Percentiles rank a stretch among this genome's conserved stretches.
Evolutionary conservation across 2,888 invertebrate genomes (phyloP).

Genomic region (Plagiodera versicolora): DNA sequence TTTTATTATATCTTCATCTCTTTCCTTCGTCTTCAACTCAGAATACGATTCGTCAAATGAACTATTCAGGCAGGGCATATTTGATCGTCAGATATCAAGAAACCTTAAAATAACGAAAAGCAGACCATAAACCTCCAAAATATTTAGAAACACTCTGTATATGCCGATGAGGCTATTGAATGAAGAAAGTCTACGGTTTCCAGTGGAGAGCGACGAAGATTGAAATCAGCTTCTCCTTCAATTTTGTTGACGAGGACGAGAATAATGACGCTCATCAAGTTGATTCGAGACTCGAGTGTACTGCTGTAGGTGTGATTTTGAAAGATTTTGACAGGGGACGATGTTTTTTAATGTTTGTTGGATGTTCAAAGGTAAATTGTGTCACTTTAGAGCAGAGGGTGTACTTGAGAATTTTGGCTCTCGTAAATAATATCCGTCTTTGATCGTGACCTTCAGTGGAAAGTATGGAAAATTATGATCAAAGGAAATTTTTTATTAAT

Average conservation of each 20-base stretch:
- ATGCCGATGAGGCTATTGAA: neutral
- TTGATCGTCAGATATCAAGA: too few relatives aligned
- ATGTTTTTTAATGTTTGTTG: too few relatives aligned
- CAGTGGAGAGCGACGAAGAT: neutral
- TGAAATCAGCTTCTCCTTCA: neutral
- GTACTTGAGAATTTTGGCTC: neutral
- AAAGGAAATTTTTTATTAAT: too few relatives aligned
- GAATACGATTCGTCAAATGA: too few relatives aligned
- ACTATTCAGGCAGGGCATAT: too few relatives aligned
- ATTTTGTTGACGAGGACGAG: conserved; percentile 16
- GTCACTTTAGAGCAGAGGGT: neutral
- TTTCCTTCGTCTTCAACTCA: too few relatives aligned
- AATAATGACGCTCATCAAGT: conserved; percentile 22
- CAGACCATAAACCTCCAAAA: too few relatives aligned
- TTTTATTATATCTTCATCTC: too few relatives aligned
- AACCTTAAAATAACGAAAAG: too few relatives aligned
- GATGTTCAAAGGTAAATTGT: too few relatives aligned
- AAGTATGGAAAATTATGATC: too few relatives aligned
- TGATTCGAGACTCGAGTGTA: conserved; percentile 1
- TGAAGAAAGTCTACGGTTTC: neutral
- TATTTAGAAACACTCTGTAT: neutral
- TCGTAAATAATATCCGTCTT: neutral
- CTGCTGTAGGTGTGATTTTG: neutral
- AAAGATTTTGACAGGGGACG: neutral
- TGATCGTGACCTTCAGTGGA: too few relatives aligned